These are phyloP conservation scores for Caretta caretta DNA, from an alignment of 2,113 vertebrate genomes.

Conservation along the genomic window DNA sequence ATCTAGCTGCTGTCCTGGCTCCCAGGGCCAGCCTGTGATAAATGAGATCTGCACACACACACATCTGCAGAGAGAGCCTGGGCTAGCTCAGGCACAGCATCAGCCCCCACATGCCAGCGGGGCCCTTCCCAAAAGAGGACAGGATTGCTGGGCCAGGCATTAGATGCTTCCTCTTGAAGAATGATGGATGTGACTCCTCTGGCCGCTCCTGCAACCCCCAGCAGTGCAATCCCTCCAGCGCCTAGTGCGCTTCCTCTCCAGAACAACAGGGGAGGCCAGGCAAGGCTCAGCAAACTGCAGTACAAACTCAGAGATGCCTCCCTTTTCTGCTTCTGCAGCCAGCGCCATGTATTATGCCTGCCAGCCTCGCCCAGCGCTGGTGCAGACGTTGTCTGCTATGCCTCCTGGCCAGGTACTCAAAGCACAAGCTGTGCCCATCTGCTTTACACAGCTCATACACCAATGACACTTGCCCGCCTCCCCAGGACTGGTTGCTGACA, in stretches of 20 bases:
- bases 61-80: neutral
- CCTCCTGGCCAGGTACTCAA: neutral
- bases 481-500: neutral
- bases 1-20: neutral
- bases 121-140: neutral
- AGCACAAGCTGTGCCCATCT: neutral
- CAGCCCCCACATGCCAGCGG: neutral
- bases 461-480: neutral
- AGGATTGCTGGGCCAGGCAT: neutral
- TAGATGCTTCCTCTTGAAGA: neutral
- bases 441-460: neutral
- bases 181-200: neutral
- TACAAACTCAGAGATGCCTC: neutral
- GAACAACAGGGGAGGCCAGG: neutral
- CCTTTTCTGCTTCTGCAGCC: neutral
- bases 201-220: neutral
- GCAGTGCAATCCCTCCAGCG: neutral
- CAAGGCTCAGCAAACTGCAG: neutral
- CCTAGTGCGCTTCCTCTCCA: neutral
- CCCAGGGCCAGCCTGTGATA: neutral
- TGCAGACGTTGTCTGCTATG: neutral
- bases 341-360: neutral
- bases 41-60: neutral
- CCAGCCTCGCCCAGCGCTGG: neutral
- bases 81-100: neutral